A percentile compares a stretch with the other conserved stretches of the same genome.
phyloP scores from a whole-genome alignment of 2,797 vertebrate species.

The Acridotheres tristis region DNA sequence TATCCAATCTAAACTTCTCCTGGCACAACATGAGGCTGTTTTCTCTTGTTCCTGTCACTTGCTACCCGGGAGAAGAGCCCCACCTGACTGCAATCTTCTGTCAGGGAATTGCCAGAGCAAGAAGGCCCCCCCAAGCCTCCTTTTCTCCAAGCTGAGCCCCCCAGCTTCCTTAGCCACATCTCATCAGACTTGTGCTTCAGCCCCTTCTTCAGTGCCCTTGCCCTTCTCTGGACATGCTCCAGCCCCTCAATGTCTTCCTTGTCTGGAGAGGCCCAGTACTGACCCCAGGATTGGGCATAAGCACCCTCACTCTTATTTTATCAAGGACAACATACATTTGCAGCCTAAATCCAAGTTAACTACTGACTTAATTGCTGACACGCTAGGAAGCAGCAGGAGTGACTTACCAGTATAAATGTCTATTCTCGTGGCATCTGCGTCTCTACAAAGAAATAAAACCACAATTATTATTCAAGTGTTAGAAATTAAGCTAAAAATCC shows the following conservation, averaged over 20 bases:
- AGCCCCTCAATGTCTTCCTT: neutral
- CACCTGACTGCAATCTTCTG: neutral
- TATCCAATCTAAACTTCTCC: neutral
- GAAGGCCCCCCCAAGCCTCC: neutral
- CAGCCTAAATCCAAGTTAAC: neutral
- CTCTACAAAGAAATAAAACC: constrained; percentile 81
- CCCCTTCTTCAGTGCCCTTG: neutral
- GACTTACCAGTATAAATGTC: constrained; percentile 93
- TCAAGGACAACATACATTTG: neutral
- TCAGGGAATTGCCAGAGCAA: neutral
- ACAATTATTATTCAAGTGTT: neutral
- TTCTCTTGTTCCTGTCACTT: neutral
- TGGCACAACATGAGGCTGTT: neutral
- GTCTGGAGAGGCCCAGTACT: neutral
- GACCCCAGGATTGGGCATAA: neutral
- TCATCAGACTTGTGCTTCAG: neutral
- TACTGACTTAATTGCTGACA: neutral
- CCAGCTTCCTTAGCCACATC: neutral
- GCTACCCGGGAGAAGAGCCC: neutral
- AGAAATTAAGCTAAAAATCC: neutral
- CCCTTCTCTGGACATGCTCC: neutral
- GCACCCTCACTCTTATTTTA: neutral
- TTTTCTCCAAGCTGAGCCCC: neutral
- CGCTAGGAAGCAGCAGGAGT: neutral
- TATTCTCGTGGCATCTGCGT: constrained; percentile 96